These are phyloP conservation scores for Diceros bicornis DNA, from an alignment of 2,797 vertebrate species.

Conservation along the genomic window DNA sequence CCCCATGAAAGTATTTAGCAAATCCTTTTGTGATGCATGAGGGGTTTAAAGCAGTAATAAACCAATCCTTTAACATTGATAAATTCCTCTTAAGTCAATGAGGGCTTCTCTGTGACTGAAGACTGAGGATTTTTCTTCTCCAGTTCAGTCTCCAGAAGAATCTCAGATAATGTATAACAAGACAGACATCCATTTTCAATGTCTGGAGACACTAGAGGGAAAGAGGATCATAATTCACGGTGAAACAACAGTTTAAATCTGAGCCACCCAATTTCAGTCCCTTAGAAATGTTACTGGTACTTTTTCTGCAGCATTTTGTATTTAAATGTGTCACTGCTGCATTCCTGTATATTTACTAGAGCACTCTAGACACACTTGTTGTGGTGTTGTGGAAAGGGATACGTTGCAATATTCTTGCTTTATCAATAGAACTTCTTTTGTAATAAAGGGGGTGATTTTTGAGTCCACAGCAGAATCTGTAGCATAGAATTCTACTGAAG, in stretches of 20 bases:
- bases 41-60: conserved; percentile 75
- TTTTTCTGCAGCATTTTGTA: not conserved
- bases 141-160: conserved; percentile 59
- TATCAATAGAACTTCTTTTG: not conserved
- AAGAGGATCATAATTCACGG: conserved; percentile 50
- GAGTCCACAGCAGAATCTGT: not conserved
- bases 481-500: conserved; percentile 7
- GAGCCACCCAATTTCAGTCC: not conserved
- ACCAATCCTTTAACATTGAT: conserved; percentile 76
- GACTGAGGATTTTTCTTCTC: conserved; percentile 61
- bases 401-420: not conserved
- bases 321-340: conserved; percentile 49
- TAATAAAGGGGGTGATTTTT: conserved; percentile 24
- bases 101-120: conserved; percentile 71
- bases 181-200: conserved; percentile 55
- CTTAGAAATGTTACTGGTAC: not conserved
- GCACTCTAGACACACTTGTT: conserved; percentile 19
- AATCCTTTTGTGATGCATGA: conserved; percentile 72
- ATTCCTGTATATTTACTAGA: not conserved
- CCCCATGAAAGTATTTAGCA: conserved; percentile 83
- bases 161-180: conserved; percentile 63
- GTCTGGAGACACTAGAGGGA: conserved; percentile 6
- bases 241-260: conserved; percentile 63
- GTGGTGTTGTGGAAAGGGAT: not conserved
- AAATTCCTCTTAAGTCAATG: conserved; percentile 78